Conservation (phyloP, 2,888 invertebrate species). For the Leptopilina drosophilae region DNA sequence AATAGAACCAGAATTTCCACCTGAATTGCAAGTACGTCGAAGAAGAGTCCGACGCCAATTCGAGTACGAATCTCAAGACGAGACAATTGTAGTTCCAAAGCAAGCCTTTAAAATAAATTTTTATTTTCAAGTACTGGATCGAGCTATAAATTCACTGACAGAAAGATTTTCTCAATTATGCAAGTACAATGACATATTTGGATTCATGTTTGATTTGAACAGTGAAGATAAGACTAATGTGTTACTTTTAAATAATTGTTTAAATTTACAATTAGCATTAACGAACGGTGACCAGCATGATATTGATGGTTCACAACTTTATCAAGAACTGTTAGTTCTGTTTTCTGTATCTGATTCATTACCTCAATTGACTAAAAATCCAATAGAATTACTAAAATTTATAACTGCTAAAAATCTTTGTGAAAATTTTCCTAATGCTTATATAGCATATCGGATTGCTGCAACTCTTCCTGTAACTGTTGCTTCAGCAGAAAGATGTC, state of each 20-base stretch:
- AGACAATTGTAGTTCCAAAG: neutral
- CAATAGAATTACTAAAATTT: too few relatives aligned
- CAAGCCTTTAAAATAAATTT: neutral
- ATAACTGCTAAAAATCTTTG: too few relatives aligned
- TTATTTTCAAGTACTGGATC: slow-evolving; percentile 14
- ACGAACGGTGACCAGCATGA: too few relatives aligned
- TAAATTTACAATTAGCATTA: too few relatives aligned
- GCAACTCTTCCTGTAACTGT: too few relatives aligned
- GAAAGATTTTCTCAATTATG: neutral
- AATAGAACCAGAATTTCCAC: neutral
- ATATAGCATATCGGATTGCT: too few relatives aligned
- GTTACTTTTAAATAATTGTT: neutral
- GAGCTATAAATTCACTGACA: neutral
- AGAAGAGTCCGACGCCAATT: slow-evolving; percentile 6
- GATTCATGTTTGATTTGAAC: neutral
- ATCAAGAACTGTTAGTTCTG: too few relatives aligned
- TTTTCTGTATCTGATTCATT: too few relatives aligned
- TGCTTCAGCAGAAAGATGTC: too few relatives aligned
- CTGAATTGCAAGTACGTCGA: slow-evolving; percentile 3
- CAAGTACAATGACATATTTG: neutral
- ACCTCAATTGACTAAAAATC: too few relatives aligned
- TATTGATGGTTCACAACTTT: too few relatives aligned
- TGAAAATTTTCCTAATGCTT: too few relatives aligned
- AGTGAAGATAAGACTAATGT: neutral
- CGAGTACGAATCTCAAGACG: neutral